These are phyloP conservation scores for Prorops nasuta DNA, from an alignment of 1,140 invertebrate species.

Conservation along the genomic window DNA sequence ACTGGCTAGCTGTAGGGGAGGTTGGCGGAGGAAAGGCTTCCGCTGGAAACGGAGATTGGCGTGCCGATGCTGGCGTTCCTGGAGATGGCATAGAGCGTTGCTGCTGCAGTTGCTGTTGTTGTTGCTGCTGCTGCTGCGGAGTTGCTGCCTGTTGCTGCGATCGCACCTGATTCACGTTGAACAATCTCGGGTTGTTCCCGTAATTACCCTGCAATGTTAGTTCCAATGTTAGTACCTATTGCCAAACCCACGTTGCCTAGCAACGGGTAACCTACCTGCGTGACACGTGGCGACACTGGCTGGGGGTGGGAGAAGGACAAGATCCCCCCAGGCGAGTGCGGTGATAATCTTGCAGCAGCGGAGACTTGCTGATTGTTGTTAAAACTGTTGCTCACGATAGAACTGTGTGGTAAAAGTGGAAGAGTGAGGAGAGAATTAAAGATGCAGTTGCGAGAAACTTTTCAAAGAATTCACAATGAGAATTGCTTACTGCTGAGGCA, in stretches of 20 bases:
- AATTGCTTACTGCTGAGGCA: conserved; percentile 49
- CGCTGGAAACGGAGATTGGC: conserved; percentile 61
- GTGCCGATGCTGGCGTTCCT: conserved; percentile 51
- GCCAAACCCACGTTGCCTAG: too few relatives aligned
- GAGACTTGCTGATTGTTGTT: conserved; percentile 51
- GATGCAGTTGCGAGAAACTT: not conserved
- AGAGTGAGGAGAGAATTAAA: conserved; percentile 9
- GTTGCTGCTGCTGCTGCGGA: conserved; percentile 34
- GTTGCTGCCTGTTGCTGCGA: conserved; percentile 36
- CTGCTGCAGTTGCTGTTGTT: conserved; percentile 38
- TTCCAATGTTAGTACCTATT: not conserved
- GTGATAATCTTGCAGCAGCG: conserved; percentile 47
- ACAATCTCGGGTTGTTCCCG: conserved; percentile 50
- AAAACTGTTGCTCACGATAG: conserved; percentile 51
- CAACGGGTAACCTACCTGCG: conserved; percentile 39
- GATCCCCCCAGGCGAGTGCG: conserved; percentile 50
- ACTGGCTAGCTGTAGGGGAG: conserved; percentile 52
- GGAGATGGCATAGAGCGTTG: conserved; percentile 60
- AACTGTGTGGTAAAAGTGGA: too few relatives aligned
- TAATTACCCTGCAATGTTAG: conserved; percentile 45
- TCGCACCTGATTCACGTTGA: conserved; percentile 51
- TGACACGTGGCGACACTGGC: conserved; percentile 50
- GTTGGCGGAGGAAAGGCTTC: conserved; percentile 59
- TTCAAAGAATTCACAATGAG: not conserved
- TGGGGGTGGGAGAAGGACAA: conserved; percentile 53